Percentiles rank a stretch among this genome's conserved stretches.
Evolutionary conservation across 1,140 invertebrate genomes (phyloP).

Genomic region (Bombus haemorrhoidalis): DNA sequence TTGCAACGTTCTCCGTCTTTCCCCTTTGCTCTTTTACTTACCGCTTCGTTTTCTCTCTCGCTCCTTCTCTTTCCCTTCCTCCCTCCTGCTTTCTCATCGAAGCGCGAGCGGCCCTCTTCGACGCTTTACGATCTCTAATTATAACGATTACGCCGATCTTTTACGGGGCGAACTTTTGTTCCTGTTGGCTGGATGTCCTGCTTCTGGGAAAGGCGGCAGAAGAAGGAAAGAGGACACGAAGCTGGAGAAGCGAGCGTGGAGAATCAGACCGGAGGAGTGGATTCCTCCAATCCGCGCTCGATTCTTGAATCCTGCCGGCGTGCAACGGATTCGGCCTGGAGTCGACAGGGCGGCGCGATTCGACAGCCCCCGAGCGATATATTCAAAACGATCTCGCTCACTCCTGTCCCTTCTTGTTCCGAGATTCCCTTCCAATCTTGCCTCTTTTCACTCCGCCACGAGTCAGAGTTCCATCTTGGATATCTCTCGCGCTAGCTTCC

Average conservation of each 20-base stretch:
- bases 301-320: slow-evolving; percentile 3
- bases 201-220: slow-evolving; percentile 50
- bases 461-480: slow-evolving; percentile 34
- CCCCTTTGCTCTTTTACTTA: background rate
- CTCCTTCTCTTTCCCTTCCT: background rate
- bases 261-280: slow-evolving; percentile 18
- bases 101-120: slow-evolving; percentile 49
- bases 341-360: slow-evolving; percentile 15
- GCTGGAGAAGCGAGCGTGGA: background rate
- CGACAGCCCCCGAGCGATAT: slow-evolving; percentile 39
- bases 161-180: slow-evolving; percentile 59
- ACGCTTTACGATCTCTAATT: slow-evolving; percentile 69
- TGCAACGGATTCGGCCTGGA: background rate
- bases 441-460: too few relatives aligned
- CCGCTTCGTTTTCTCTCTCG: background rate
- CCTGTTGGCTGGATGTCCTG: slow-evolving; percentile 48
- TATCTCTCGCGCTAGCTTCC: background rate
- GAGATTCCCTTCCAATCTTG: background rate
- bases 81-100: slow-evolving; percentile 40
- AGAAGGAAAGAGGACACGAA: slow-evolving; percentile 24
- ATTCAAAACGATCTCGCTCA: slow-evolving; percentile 34
- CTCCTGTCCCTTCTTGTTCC: background rate
- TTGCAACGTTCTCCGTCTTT: background rate
- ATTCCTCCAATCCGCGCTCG: slow-evolving; percentile 42
- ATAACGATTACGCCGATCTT: slow-evolving; percentile 66